Base-by-base conservation (phyloP, 2,113 vertebrate species). In the Polypterus senegalus region DNA sequence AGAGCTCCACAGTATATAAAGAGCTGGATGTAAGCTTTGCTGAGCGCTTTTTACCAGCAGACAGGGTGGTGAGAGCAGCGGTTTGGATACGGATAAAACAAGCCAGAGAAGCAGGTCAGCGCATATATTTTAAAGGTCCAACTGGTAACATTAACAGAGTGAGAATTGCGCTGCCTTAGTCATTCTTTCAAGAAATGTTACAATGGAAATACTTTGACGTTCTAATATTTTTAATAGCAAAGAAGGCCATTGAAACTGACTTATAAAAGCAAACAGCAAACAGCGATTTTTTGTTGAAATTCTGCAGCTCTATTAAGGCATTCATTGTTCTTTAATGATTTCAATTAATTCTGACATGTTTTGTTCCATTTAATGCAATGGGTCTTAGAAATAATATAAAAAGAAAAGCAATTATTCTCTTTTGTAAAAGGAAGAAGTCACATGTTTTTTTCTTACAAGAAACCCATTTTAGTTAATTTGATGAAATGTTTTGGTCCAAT, bases 41-140 rank as follows among this genome's bases (percentile, higher is more conserved):
- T 43, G 47, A 61, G 59, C 48, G 52, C 48, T 5, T 51, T 27
- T 43, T 51, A 49, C 48, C 59, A n/a, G 59, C 59, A 43, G 59
- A 61, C 7, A 49, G 48, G 48, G 59, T 49, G 48, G 59, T 49
- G 7, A 49, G 59, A 61, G 59, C 59, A 27, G 10, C 48, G 45
- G 11, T 54, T 10, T 61, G 49, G 60, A 49, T 52, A 54, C 60
- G 54, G 60, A 61, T 61, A 9, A 61, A 54, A 52, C 60, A 61
- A 54, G 60, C 60, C 1, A 61, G 60, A 61, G 49, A 44, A 54
- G 49, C 49, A 45, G 60, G 60, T 27, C 49, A 61, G 49, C 49
- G 27, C 8, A 46, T n/a, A 46, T 58, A 61, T 46, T 53, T 45
- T 46, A 43, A 46, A 45, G 60, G 60, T 6, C 27, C 27, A 8